Base-by-base conservation (phyloP, 2,797 vertebrate species). In the Gymnoscopelus microlampas region DNA sequence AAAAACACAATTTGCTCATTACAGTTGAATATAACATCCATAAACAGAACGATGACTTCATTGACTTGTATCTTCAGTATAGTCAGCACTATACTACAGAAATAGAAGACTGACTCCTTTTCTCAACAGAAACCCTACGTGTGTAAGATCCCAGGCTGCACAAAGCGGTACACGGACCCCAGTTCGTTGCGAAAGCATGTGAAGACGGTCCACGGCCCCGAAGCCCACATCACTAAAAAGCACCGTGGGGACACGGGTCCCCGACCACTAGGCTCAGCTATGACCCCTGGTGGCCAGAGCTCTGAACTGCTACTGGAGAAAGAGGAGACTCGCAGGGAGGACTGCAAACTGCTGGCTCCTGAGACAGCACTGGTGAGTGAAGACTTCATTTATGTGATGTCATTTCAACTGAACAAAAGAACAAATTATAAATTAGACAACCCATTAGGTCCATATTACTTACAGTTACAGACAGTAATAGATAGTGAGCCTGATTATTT, bases 91-190 rank as follows among this genome's bases (percentile, higher is more conserved):
- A 19, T 19, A 19, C 29, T 32, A 32, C 29, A 32, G 29, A 4
- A 32, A 32, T 32, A 32, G 4, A 8, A 14, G 5, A 79, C 63
- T 57, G 1, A 26, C 13, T 39, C 48, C 4, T 24, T 66, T 75
- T 77, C 63, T 8, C 9, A 1, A 54, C 89, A 99, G 97, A 99
- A 99, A 91, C 98, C 98, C 0, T 99, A 99, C 0, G 95, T 99
- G 8, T 99, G 98, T 71, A 99, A 99, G 89, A 97, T 99, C 24
- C 97, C 97, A 0, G 97, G 97, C 81, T 99, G 97, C 89, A 99
- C 96, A 75, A 99, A 99, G 76, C 95, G 98, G 55, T 99, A 98
- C 92, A 99, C 98, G 0, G 98, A 99, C 76, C 98, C 98, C 54
- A 99, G 98, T 81, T 99, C 98, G 0, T 90, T 99, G 66, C 91